phyloP scores from a whole-genome alignment of 2,888 invertebrate genomes.

The Eristalinus sepulchralis region DNA sequence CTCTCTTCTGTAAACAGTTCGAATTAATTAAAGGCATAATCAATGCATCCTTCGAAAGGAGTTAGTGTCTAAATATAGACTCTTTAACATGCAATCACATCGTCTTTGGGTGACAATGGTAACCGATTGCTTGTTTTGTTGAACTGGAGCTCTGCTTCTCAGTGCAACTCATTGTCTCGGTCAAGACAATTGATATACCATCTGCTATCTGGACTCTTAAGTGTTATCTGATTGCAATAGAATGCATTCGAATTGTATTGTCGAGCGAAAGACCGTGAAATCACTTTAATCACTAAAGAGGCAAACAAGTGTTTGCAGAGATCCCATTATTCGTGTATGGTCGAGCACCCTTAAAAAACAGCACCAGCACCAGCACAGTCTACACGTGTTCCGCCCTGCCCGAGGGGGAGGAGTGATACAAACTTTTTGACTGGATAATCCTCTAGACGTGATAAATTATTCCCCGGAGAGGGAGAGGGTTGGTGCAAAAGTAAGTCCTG shows the following conservation, averaged over 20 bases:
- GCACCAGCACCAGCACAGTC: conserved; percentile 7
- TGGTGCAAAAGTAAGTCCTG: conserved; percentile 70
- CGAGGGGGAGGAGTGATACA: conserved; percentile 46
- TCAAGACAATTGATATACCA: conserved; percentile 73
- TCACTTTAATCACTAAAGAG: conserved; percentile 76
- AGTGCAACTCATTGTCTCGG: conserved; percentile 21
- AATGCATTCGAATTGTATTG: conserved; percentile 34
- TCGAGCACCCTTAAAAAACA: conserved; percentile 67
- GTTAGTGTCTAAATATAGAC: conserved; percentile 56
- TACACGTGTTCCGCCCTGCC: conserved; percentile 72
- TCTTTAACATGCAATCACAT: conserved; percentile 47
- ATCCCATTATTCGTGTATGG: conserved; percentile 49
- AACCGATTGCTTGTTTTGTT: conserved; percentile 59
- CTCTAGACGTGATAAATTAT: conserved; percentile 80
- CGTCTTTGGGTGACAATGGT: conserved; percentile 29
- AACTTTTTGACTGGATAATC: conserved; percentile 80
- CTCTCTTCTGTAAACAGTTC: conserved; percentile 12
- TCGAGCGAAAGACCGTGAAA: conserved; percentile 76
- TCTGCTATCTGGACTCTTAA: conserved; percentile 72
- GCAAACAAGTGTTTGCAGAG: conserved; percentile 65
- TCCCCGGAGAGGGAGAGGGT: conserved; percentile 77
- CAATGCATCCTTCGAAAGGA: conserved; percentile 29
- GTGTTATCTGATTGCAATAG: conserved; percentile 69
- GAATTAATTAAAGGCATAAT: conserved; percentile 61
- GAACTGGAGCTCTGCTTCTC: neutral